phyloP scores from a whole-genome alignment of 2,113 vertebrate genomes.

The Ameiurus melas region DNA sequence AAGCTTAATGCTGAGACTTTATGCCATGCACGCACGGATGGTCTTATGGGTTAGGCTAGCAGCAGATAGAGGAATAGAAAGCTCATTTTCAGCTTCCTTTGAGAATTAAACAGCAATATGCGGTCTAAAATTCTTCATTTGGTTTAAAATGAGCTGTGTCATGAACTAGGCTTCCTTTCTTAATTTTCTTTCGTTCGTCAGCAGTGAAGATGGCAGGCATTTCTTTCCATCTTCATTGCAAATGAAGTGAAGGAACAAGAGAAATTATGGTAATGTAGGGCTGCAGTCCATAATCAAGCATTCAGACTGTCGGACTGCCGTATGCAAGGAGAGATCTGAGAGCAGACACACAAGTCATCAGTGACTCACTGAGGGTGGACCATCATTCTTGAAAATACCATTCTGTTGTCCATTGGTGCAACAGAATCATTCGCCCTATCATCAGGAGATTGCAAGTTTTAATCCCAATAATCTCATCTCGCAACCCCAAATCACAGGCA shows the following conservation, averaged over 20 bases:
- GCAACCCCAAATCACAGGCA: no score
- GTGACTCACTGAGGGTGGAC: not conserved
- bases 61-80: not conserved
- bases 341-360: not conserved
- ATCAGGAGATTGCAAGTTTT: not conserved
- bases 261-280: conserved; percentile 12
- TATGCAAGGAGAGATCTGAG: conserved; percentile 17
- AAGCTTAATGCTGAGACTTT: not conserved
- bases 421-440: not conserved
- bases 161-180: not conserved
- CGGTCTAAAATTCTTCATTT: not conserved
- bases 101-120: conserved; percentile 36
- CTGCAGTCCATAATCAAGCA: conserved; percentile 20
- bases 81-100: conserved; percentile 27
- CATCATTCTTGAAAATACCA: not conserved
- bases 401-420: not conserved
- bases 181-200: not conserved
- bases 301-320: not conserved
- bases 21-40: conserved; percentile 5
- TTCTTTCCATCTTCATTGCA: conserved; percentile 19
- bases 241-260: conserved; percentile 5
- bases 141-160: not conserved
- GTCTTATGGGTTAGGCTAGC: not conserved
- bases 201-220: not conserved
- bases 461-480: not conserved